These are phyloP conservation scores for Chromobotia macracanthus DNA, from an alignment of 2,797 vertebrate species.

Conservation along the genomic window DNA sequence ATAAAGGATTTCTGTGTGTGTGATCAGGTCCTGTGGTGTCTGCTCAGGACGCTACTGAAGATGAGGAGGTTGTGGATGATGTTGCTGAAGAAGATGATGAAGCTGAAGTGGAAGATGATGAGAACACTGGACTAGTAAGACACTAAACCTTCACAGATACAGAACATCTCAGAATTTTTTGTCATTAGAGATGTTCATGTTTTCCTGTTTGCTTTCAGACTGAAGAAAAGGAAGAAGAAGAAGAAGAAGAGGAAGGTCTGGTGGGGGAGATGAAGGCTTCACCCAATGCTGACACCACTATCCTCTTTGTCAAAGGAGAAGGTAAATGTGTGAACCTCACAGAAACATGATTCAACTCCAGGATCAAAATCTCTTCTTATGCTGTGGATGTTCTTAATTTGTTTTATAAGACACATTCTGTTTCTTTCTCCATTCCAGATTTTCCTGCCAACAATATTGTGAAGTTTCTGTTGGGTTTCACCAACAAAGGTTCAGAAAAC, in stretches of 20 bases:
- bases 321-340: constrained; percentile 73
- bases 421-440: constrained; percentile 72
- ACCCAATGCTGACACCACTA: constrained; percentile 94
- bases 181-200: neutral
- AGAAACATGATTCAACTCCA: neutral
- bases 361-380: neutral
- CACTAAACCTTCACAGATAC: constrained; percentile 16
- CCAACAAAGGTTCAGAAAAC: constrained; percentile 92
- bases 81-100: constrained; percentile 95
- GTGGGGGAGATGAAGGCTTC: constrained; percentile 95
- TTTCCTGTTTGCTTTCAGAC: constrained; percentile 70
- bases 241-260: constrained; percentile 84
- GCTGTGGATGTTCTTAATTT: neutral
- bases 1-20: neutral
- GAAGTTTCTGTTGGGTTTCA: constrained; percentile 96
- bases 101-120: constrained; percentile 96
- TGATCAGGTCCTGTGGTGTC: constrained; percentile 72
- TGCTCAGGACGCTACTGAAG: constrained; percentile 93
- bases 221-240: constrained; percentile 93
- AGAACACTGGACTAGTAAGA: constrained; percentile 90
- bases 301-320: constrained; percentile 96
- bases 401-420: neutral
- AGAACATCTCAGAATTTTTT: neutral
- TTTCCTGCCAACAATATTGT: constrained; percentile 97
- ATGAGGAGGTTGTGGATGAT: constrained; percentile 91